Conservation (phyloP, 2,797 vertebrate genomes). For the Danio aesculapii region DNA sequence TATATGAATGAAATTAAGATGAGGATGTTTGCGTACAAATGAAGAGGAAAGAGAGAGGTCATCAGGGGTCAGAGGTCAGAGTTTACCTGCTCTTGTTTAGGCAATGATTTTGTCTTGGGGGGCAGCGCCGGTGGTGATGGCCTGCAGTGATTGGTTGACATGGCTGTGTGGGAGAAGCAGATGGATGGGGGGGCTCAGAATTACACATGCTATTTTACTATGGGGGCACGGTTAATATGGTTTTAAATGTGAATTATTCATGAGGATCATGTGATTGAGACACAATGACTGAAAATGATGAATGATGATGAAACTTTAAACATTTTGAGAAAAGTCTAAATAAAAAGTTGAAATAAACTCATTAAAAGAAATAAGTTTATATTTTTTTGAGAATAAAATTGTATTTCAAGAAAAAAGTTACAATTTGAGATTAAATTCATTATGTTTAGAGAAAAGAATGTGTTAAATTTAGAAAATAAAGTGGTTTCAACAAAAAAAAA, state of each 20-base stretch:
- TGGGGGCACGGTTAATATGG: background rate
- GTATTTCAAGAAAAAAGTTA: too few relatives aligned
- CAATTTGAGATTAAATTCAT: too few relatives aligned
- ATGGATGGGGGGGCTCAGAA: constrained; percentile 64
- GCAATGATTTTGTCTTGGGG: constrained; percentile 85
- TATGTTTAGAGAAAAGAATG: too few relatives aligned
- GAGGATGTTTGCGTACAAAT: too few relatives aligned
- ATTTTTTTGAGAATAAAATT: too few relatives aligned
- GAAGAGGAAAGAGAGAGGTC: background rate
- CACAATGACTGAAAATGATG: background rate
- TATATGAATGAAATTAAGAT: too few relatives aligned
- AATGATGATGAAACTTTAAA: background rate
- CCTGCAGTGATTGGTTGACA: constrained; percentile 78
- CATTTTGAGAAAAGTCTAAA: background rate
- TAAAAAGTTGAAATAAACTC: too few relatives aligned
- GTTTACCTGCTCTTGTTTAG: constrained; percentile 84
- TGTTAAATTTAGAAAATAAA: too few relatives aligned
- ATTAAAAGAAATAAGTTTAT: too few relatives aligned
- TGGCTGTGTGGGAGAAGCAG: constrained; percentile 81
- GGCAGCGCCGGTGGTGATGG: constrained; percentile 70
- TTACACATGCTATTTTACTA: constrained; percentile 67
- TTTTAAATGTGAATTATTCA: background rate
- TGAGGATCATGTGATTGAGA: background rate
- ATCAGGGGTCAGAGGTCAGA: constrained; percentile 45
- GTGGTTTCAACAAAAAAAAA: too few relatives aligned